These are phyloP conservation scores for Notodonta ziczac DNA, from an alignment of 2,888 invertebrate species.

Conservation along the genomic window DNA sequence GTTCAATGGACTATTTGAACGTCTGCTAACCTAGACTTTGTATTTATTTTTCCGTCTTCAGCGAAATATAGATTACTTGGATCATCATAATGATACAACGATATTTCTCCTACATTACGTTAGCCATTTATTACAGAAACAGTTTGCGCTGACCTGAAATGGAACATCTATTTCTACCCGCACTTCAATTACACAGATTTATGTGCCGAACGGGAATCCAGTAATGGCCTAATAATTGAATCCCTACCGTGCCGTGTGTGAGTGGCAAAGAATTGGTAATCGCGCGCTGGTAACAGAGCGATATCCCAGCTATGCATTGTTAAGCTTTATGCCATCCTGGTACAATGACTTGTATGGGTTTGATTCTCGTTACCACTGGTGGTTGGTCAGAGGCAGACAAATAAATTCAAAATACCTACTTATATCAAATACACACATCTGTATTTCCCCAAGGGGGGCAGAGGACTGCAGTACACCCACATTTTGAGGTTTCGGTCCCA, in stretches of 20 bases:
- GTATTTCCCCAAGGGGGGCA: no score
- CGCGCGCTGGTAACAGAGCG: conserved; percentile 14
- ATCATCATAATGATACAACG: no score
- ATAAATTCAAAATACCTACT: no score
- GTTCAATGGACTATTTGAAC: no score
- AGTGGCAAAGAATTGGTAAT: conserved; percentile 24
- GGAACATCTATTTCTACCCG: not conserved
- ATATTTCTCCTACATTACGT: no score
- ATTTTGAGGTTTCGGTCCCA: no score
- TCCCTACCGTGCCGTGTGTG: conserved; percentile 11
- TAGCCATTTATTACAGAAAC: not conserved
- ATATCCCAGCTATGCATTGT: conserved; percentile 15
- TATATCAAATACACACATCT: no score
- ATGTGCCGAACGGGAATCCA: conserved; percentile 21
- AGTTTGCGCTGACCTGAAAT: not conserved
- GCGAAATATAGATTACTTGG: no score
- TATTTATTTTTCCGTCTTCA: no score
- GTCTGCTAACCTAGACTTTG: no score
- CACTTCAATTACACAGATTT: conserved; percentile 32
- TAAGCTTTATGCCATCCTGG: conserved; percentile 27
- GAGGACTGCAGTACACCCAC: no score
- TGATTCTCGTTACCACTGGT: not conserved
- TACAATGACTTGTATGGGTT: conserved; percentile 12
- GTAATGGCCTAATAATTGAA: conserved; percentile 33
- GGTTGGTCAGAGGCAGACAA: no score